Evolutionary conservation across 1,140 invertebrate species (phyloP).

Genomic region (Brachionus calyciflorus): DNA sequence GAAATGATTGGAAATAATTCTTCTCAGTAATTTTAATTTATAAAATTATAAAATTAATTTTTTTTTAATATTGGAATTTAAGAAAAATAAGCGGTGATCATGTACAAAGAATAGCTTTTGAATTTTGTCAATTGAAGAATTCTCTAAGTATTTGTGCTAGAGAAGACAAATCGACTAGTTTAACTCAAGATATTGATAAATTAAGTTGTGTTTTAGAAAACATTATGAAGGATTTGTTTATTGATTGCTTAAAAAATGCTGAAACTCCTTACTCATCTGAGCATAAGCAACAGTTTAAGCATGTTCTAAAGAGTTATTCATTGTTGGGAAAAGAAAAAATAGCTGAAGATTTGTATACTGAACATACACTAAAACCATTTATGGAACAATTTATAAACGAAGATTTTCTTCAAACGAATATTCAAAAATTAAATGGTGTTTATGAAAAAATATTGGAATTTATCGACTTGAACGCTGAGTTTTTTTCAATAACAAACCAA

Average conservation of each 20-base stretch:
- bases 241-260: constrained; percentile 61
- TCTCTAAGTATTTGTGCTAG: constrained; percentile 13
- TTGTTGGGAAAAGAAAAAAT: constrained; percentile 64
- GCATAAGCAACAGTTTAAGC: constrained; percentile 8
- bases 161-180: constrained; percentile 11
- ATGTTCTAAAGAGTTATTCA: constrained; percentile 52
- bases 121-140: constrained; percentile 45
- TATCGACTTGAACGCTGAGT: constrained; percentile 63
- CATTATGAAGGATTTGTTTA: constrained; percentile 65
- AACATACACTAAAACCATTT: constrained; percentile 70
- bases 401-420: constrained; percentile 68
- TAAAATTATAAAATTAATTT: not conserved
- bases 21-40: not conserved
- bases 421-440: constrained; percentile 71
- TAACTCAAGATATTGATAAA: constrained; percentile 56
- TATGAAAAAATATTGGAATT: constrained; percentile 72
- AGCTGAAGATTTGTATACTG: constrained; percentile 72
- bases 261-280: constrained; percentile 49
- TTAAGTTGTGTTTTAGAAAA: constrained; percentile 59
- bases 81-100: constrained; percentile 41
- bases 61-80: too few species aligned
- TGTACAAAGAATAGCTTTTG: constrained; percentile 43
- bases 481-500: not conserved
- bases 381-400: constrained; percentile 71
- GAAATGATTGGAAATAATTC: constrained; percentile 42